Conservation (phyloP, 2,888 invertebrate genomes). For the Drosophila gaucha region DNA sequence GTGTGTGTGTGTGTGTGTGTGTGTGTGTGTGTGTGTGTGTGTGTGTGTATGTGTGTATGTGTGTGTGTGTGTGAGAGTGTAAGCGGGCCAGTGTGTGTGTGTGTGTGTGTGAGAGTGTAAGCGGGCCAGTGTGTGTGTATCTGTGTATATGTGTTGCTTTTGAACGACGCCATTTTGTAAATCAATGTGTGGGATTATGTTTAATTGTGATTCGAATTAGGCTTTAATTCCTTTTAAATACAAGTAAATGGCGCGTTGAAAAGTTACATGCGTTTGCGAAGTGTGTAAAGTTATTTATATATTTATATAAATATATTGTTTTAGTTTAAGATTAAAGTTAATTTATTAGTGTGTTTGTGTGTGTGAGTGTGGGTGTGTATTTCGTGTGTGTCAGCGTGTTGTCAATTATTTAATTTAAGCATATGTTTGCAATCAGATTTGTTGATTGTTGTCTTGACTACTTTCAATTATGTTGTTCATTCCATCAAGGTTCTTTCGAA, state of each 20-base stretch:
- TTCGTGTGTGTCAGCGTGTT: slow-evolving; percentile 3
- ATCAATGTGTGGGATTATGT: slow-evolving; percentile 36
- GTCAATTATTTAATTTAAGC: slow-evolving; percentile 40
- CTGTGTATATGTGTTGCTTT: slow-evolving; percentile 43
- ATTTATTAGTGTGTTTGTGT: slow-evolving; percentile 4
- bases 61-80: slow-evolving; percentile 16
- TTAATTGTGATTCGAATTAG: slow-evolving; percentile 22
- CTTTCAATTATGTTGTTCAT: slow-evolving; percentile 11
- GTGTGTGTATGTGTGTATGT: too few relatives aligned
- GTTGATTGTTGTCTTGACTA: slow-evolving; percentile 14
- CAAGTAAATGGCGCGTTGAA: slow-evolving; percentile 71
- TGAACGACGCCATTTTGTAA: slow-evolving; percentile 66
- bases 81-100: not conserved
- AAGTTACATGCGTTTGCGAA: slow-evolving; percentile 76
- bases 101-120: slow-evolving; percentile 16
- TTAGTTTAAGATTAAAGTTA: slow-evolving; percentile 29
- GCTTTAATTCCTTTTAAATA: slow-evolving; percentile 16
- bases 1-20: slow-evolving; percentile 10
- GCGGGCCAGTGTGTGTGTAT: not conserved
- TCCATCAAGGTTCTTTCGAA: slow-evolving; percentile 30
- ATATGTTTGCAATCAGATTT: slow-evolving; percentile 23
- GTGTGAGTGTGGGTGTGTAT: slow-evolving; percentile 17
- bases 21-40: too few relatives aligned
- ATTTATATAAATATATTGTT: slow-evolving; percentile 1
- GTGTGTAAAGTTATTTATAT: slow-evolving; percentile 17